Evolutionary conservation across 1,140 invertebrate genomes (phyloP).

Genomic region (Brachionus asplanchnoidis): DNA sequence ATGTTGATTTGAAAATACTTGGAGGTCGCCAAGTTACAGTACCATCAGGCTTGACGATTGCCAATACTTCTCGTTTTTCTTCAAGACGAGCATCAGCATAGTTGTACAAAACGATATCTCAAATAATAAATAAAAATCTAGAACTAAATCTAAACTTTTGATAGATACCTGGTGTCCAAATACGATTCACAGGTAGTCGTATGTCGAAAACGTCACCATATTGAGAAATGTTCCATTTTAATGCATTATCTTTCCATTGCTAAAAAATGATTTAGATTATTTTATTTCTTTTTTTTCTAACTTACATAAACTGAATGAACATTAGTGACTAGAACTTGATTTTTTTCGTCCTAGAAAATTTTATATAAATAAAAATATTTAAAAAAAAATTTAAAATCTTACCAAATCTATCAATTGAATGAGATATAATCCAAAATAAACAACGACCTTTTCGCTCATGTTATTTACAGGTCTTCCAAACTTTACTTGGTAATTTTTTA

Average conservation of each 20-base stretch:
- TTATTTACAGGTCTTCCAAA: slow-evolving; percentile 55
- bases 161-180: slow-evolving; percentile 33
- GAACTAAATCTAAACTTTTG: not conserved
- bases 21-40: slow-evolving; percentile 94
- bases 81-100: slow-evolving; percentile 52
- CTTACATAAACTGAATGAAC: slow-evolving; percentile 30
- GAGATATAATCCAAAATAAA: slow-evolving; percentile 53
- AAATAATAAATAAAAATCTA: not conserved
- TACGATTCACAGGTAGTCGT: slow-evolving; percentile 28
- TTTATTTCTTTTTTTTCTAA: too few relatives aligned
- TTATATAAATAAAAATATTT: not conserved
- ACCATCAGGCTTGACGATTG: slow-evolving; percentile 69
- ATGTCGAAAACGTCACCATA: slow-evolving; percentile 25
- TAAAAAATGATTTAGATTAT: not conserved
- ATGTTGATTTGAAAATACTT: slow-evolving; percentile 96
- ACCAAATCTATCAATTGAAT: slow-evolving; percentile 57
- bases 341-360: slow-evolving; percentile 38
- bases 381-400: not conserved
- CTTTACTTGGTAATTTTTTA: slow-evolving; percentile 54
- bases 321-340: slow-evolving; percentile 42
- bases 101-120: slow-evolving; percentile 4
- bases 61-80: slow-evolving; percentile 54
- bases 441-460: slow-evolving; percentile 51
- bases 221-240: slow-evolving; percentile 30
- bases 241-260: slow-evolving; percentile 38